A percentile compares a stretch with the other conserved stretches of the same genome.
Evolutionary conservation across 2,888 invertebrate genomes (phyloP).

Genomic region (Scelioninae gen. 1): DNA sequence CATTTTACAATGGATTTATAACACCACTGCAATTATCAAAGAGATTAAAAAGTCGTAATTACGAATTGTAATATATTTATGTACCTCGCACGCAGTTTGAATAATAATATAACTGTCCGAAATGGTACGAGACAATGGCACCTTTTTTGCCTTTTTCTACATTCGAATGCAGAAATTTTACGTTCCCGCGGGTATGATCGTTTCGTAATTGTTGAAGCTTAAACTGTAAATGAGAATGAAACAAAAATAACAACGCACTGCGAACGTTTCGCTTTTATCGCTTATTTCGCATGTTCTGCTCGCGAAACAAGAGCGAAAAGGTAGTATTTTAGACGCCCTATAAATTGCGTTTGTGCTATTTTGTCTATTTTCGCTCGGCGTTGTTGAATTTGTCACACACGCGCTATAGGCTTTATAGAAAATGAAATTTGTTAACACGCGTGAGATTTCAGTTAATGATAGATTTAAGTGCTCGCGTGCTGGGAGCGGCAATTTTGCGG

Average conservation of each 20-base stretch:
- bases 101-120: constrained; percentile 15
- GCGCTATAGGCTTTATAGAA: not conserved
- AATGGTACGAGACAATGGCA: constrained; percentile 19
- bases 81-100: not conserved
- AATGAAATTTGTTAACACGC: constrained; percentile 13
- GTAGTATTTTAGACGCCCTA: constrained; percentile 29
- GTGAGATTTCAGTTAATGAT: not conserved
- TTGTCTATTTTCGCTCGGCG: constrained; percentile 30
- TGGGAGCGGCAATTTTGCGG: not conserved
- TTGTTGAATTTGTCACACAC: constrained; percentile 19
- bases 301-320: constrained; percentile 21
- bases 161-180: constrained; percentile 16
- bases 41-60: constrained; percentile 34
- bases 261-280: constrained; percentile 47
- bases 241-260: constrained; percentile 47
- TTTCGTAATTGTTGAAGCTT: constrained; percentile 61
- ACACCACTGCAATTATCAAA: constrained; percentile 20
- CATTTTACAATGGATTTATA: constrained; percentile 9
- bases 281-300: constrained; percentile 54
- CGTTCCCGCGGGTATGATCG: constrained; percentile 33
- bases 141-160: constrained; percentile 9
- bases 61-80: constrained; percentile 21
- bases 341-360: constrained; percentile 27
- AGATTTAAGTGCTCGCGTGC: not conserved
- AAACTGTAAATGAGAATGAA: constrained; percentile 58